Percentiles rank a stretch among this genome's conserved stretches.
These are phyloP conservation scores for Sesamia nonagrioides DNA, from an alignment of 1,140 invertebrate genomes.

Conservation along the genomic window DNA sequence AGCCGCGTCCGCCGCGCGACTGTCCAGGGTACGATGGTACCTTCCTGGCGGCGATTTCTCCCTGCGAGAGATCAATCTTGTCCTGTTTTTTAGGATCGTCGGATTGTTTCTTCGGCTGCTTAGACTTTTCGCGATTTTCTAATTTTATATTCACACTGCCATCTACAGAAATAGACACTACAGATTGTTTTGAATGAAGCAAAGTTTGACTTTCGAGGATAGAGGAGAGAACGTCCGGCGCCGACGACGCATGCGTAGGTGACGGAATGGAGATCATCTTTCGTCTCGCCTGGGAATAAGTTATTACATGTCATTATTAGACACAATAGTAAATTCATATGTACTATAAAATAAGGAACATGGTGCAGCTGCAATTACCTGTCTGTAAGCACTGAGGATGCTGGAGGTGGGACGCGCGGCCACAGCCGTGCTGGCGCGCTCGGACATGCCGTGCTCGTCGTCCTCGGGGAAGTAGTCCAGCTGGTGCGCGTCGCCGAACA, in stretches of 20 bases:
- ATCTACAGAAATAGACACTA: slow-evolving; percentile 89
- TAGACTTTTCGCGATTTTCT: slow-evolving; percentile 56
- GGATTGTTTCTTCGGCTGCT: slow-evolving; percentile 55
- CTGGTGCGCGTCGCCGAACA: slow-evolving; percentile 89
- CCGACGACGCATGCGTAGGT: slow-evolving; percentile 64
- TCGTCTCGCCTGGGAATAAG: slow-evolving; percentile 77
- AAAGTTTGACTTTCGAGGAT: slow-evolving; percentile 93
- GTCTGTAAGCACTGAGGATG: slow-evolving; percentile 79
- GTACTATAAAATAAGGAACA: background rate
- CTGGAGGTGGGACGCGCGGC: slow-evolving; percentile 79
- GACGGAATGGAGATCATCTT: slow-evolving; percentile 84
- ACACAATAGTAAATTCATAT: background rate
- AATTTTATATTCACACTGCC: slow-evolving; percentile 87
- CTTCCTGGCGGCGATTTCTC: slow-evolving; percentile 76
- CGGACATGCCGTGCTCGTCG: slow-evolving; percentile 75
- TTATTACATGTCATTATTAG: slow-evolving; percentile 1
- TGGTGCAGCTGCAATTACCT: slow-evolving; percentile 58
- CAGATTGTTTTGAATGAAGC: slow-evolving; percentile 90
- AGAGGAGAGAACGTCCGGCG: slow-evolving; percentile 90
- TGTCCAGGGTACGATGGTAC: slow-evolving; percentile 89
- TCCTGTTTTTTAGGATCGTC: slow-evolving; percentile 62
- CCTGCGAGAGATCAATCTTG: slow-evolving; percentile 75
- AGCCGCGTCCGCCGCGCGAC: slow-evolving; percentile 80
- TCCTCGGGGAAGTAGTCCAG: slow-evolving; percentile 90
- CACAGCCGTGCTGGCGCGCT: slow-evolving; percentile 75